These are phyloP conservation scores for Laupala kohalensis DNA, from an alignment of 1,140 invertebrate species.

Conservation along the genomic window DNA sequence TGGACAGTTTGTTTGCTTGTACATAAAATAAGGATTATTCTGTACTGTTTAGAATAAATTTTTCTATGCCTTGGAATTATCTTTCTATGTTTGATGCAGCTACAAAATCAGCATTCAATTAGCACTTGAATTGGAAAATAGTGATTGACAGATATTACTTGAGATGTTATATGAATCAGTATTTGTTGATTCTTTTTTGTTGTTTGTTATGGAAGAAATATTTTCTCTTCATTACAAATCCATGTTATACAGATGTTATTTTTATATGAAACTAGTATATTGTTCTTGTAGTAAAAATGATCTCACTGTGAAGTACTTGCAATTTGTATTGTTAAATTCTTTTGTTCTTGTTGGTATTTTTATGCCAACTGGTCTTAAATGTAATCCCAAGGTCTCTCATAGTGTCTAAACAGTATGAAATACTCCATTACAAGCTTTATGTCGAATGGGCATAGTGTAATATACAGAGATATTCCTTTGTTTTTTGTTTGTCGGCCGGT, in stretches of 20 bases:
- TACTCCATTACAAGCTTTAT: neutral
- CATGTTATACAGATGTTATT: neutral
- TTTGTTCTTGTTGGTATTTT: neutral
- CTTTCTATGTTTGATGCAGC: neutral
- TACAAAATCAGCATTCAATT: neutral
- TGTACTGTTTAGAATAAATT: slow-evolving; percentile 1
- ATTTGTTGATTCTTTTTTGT: neutral
- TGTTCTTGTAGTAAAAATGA: neutral
- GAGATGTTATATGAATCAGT: neutral
- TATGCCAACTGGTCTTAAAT: neutral
- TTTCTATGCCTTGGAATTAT: neutral
- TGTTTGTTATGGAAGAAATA: neutral
- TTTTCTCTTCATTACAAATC: neutral
- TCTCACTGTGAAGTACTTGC: neutral
- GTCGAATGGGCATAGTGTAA: slow-evolving; percentile 7
- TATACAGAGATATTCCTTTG: slow-evolving; percentile 8
- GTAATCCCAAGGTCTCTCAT: neutral
- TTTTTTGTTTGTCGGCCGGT: slow-evolving; percentile 8
- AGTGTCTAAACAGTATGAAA: slow-evolving; percentile 7
- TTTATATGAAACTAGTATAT: neutral
- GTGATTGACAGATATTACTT: neutral
- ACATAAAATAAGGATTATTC: slow-evolving; percentile 3
- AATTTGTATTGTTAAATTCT: neutral
- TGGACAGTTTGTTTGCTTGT: slow-evolving; percentile 2
- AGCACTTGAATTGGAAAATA: neutral